Evolutionary conservation across 92 coral and sea anemone genomes (phyloP).

Genomic region (Actinernus sp.): DNA sequence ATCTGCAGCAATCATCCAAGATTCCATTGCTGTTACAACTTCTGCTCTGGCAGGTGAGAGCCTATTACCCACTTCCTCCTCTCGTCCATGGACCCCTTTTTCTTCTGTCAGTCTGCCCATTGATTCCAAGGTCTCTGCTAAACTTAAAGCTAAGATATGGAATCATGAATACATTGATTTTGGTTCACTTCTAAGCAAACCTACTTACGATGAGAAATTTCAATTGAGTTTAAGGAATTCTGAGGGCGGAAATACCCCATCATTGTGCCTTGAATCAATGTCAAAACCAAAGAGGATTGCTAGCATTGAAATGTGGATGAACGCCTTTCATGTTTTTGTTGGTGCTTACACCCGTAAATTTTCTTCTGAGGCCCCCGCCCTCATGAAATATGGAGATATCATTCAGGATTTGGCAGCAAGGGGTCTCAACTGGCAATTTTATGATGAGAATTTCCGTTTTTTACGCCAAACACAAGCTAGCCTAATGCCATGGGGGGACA

Average conservation of each 20-base stretch:
- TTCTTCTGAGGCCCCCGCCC: conserved; percentile 36
- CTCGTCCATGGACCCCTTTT: too few species aligned
- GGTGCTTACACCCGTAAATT: conserved; percentile 38
- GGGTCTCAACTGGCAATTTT: conserved; percentile 66
- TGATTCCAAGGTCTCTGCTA: background rate
- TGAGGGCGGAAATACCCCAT: background rate
- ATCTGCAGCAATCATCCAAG: too few species aligned
- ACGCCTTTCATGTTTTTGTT: conserved; percentile 51
- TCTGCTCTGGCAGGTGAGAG: too few species aligned
- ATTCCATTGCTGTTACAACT: too few species aligned
- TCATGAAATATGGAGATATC: conserved; percentile 54
- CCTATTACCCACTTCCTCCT: too few species aligned
- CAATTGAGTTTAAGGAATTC: background rate
- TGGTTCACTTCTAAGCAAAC: background rate
- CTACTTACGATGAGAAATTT: background rate
- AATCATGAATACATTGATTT: background rate
- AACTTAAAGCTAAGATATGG: background rate
- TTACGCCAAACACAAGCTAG: conserved; percentile 16
- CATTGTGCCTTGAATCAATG: conserved; percentile 14
- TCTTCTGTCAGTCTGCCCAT: background rate
- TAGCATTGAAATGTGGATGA: conserved; percentile 29
- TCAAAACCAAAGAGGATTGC: conserved; percentile 14
- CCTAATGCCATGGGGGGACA: conserved; percentile 41
- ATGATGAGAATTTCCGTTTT: conserved; percentile 54
- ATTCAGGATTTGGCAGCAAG: conserved; percentile 51